phyloP scores from a whole-genome alignment of 2,797 vertebrate species.

The Micromesistius poutassou region DNA sequence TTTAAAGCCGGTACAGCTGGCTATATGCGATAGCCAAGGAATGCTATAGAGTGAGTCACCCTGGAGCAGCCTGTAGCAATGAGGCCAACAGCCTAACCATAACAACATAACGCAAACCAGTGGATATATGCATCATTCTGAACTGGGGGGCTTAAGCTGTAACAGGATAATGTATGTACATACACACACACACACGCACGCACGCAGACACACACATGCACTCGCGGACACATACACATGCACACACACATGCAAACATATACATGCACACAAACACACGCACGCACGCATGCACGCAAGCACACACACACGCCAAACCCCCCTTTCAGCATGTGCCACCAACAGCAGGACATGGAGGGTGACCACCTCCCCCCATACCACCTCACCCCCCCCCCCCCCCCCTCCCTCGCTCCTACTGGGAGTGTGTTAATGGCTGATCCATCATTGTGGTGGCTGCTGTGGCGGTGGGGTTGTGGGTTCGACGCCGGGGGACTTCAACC shows the following conservation, averaged over 20 bases:
- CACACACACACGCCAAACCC: not conserved
- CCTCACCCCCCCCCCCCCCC: slow-evolving; percentile 46
- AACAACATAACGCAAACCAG: slow-evolving; percentile 2
- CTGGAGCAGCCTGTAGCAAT: slow-evolving; percentile 28
- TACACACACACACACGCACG: not conserved
- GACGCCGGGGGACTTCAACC: slow-evolving; percentile 25
- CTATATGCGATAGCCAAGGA: not conserved
- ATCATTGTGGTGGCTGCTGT: slow-evolving; percentile 51
- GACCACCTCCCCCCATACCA: not conserved
- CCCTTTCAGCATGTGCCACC: slow-evolving; percentile 2
- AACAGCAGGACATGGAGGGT: not conserved
- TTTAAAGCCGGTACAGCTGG: not conserved
- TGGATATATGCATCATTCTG: not conserved
- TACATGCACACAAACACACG: not conserved
- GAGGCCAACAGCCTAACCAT: not conserved
- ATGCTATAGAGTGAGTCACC: not conserved
- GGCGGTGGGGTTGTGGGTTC: slow-evolving; percentile 19
- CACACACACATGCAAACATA: not conserved
- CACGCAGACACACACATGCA: no score
- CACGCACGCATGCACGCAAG: not conserved
- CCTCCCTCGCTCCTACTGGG: not conserved
- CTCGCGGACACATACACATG: no score
- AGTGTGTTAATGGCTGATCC: slow-evolving; percentile 44
- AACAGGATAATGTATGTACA: not conserved
- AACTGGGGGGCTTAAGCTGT: not conserved